Conservation (phyloP, 2,888 invertebrate species). For the Coremacera marginata region DNA sequence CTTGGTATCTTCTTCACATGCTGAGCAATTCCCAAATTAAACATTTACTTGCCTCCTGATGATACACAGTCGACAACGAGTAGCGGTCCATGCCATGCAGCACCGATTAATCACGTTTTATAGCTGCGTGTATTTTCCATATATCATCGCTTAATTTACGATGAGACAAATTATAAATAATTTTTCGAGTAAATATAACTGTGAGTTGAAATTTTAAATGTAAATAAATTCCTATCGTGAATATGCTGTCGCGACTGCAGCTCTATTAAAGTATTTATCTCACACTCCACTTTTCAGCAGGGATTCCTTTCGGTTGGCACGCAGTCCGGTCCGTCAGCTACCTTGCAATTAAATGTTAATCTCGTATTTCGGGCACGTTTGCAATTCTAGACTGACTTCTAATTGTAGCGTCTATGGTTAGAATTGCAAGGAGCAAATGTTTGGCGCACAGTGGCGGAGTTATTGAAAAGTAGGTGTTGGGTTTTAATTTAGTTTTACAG, state of each 20-base stretch:
- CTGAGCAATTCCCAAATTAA: conserved; percentile 3
- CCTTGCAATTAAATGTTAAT: conserved; percentile 30
- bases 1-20: neutral
- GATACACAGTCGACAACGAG: neutral
- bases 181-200: neutral
- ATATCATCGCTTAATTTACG: conserved; percentile 41
- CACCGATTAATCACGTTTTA: conserved; percentile 46
- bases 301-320: neutral
- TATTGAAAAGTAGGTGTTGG: too few species aligned
- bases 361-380: conserved; percentile 28
- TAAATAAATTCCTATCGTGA: neutral
- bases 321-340: neutral
- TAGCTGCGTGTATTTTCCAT: conserved; percentile 41
- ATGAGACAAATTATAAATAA: conserved; percentile 24
- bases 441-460: neutral
- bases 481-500: too few species aligned
- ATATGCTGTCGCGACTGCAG: neutral
- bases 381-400: conserved; percentile 20
- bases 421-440: neutral
- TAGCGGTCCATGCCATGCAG: conserved; percentile 24
- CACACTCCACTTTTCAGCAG: neutral
- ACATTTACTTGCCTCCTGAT: neutral
- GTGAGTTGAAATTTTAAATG: neutral
- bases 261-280: conserved; percentile 16
- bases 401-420: conserved; percentile 18